A percentile compares a stretch with the other conserved stretches of the same genome.
Conservation (phyloP, 2,113 vertebrate species). For the Austrofundulus limnaeus region DNA sequence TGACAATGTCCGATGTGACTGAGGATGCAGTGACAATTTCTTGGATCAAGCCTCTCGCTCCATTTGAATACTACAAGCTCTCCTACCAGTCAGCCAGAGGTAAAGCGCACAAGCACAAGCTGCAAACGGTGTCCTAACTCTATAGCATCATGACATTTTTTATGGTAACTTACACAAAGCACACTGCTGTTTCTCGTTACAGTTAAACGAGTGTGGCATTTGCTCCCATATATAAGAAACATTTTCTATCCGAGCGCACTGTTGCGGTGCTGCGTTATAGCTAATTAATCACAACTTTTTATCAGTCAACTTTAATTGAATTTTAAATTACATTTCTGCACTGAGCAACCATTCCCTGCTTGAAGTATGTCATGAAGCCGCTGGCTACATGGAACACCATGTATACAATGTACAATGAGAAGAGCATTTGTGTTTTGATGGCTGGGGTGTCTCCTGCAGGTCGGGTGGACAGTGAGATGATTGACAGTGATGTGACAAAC, state of each 20-base stretch:
- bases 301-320: conserved; percentile 43
- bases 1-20: conserved; percentile 85
- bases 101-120: conserved; percentile 40
- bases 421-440: not conserved
- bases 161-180: conserved; percentile 4
- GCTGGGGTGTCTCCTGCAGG: conserved; percentile 73
- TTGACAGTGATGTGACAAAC: conserved; percentile 85
- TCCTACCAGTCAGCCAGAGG: conserved; percentile 88
- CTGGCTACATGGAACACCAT: not conserved
- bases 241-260: conserved; percentile 10
- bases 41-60: conserved; percentile 86
- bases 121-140: not conserved
- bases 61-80: conserved; percentile 92
- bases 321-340: conserved; percentile 44
- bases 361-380: conserved; percentile 7
- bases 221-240: conserved; percentile 28
- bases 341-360: conserved; percentile 18
- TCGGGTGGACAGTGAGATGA: conserved; percentile 85
- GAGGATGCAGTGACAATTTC: conserved; percentile 85
- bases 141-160: conserved; percentile 13
- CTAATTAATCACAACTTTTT: conserved; percentile 54
- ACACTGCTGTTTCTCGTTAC: conserved; percentile 19
- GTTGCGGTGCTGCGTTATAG: conserved; percentile 14
- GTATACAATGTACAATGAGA: not conserved
- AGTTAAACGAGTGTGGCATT: conserved; percentile 53